Percentiles rank a stretch among this genome's conserved stretches.
phyloP scores from a whole-genome alignment of 2,797 vertebrate species.

The Oreochromis grahami region DNA sequence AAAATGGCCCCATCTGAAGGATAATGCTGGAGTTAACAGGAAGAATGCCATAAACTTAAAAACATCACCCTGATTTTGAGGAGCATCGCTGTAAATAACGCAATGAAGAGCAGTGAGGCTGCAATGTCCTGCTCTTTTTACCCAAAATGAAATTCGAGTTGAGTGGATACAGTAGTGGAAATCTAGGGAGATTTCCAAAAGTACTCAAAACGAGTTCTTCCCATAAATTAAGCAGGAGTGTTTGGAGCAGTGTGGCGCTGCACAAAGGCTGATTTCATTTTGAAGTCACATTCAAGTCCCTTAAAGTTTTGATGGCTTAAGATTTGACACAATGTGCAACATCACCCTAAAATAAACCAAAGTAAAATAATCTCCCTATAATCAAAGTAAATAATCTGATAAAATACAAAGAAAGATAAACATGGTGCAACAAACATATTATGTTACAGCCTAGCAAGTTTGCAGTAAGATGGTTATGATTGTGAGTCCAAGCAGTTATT shows the following conservation, averaged over 20 bases:
- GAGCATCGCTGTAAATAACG: not conserved
- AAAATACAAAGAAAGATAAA: not conserved
- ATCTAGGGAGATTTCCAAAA: not conserved
- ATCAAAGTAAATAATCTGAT: not conserved
- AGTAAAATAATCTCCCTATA: not conserved
- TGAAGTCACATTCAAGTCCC: not conserved
- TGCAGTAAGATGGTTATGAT: not conserved
- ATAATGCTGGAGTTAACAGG: not conserved
- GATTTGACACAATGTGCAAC: not conserved
- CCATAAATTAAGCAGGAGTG: not conserved
- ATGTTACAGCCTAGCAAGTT: not conserved
- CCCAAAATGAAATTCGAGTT: not conserved
- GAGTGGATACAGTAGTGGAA: not conserved
- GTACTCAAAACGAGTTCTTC: fast-evolving
- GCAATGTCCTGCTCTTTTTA: not conserved
- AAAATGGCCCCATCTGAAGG: not conserved
- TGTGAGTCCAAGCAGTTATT: not conserved
- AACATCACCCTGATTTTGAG: not conserved
- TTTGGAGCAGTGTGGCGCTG: fast-evolving
- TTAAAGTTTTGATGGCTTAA: not conserved
- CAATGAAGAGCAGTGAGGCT: not conserved
- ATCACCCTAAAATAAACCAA: not conserved
- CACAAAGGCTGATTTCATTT: not conserved
- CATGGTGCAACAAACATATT: not conserved
- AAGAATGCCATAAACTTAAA: not conserved